phyloP scores from a whole-genome alignment of 1,140 invertebrate genomes.

The Druon quercuslanigerum region DNA sequence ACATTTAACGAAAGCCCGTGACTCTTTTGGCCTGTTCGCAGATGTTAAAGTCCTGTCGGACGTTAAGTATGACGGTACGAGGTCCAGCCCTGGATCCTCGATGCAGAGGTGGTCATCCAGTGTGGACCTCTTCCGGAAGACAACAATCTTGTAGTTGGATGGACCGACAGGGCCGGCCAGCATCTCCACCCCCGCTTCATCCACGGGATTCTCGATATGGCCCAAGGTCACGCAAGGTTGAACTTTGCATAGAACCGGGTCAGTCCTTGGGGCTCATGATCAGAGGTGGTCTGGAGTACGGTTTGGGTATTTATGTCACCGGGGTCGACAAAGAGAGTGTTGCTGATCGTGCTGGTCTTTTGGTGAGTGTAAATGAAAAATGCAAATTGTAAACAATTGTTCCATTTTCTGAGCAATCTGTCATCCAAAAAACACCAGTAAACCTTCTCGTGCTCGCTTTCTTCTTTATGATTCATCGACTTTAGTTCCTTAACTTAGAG shows the following conservation, averaged over 20 bases:
- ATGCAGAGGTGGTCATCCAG: constrained; percentile 72
- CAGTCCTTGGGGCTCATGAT: constrained; percentile 95
- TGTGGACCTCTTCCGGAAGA: constrained; percentile 76
- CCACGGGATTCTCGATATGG: constrained; percentile 70
- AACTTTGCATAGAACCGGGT: constrained; percentile 90
- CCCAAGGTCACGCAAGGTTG: constrained; percentile 79
- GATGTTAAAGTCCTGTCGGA: constrained; percentile 92
- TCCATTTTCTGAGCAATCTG: too few relatives aligned
- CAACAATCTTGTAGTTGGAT: constrained; percentile 94
- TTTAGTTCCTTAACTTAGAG: too few relatives aligned
- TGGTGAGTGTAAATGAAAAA: constrained; percentile 79
- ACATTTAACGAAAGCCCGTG: constrained; percentile 15
- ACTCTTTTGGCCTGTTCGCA: constrained; percentile 68
- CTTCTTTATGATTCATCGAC: too few relatives aligned
- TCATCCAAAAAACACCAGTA: too few relatives aligned
- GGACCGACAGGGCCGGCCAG: constrained; percentile 89
- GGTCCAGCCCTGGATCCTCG: constrained; percentile 78
- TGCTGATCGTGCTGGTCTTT: constrained; percentile 90
- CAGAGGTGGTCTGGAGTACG: constrained; percentile 93
- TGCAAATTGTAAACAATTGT: not conserved
- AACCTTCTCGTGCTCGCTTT: too few relatives aligned
- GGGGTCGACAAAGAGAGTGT: constrained; percentile 95
- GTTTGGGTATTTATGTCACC: constrained; percentile 95
- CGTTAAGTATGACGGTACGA: constrained; percentile 90
- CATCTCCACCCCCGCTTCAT: constrained; percentile 83